Evolutionary conservation across 2,113 vertebrate genomes (phyloP).

Genomic region (Mesembrinibis cayennensis): DNA sequence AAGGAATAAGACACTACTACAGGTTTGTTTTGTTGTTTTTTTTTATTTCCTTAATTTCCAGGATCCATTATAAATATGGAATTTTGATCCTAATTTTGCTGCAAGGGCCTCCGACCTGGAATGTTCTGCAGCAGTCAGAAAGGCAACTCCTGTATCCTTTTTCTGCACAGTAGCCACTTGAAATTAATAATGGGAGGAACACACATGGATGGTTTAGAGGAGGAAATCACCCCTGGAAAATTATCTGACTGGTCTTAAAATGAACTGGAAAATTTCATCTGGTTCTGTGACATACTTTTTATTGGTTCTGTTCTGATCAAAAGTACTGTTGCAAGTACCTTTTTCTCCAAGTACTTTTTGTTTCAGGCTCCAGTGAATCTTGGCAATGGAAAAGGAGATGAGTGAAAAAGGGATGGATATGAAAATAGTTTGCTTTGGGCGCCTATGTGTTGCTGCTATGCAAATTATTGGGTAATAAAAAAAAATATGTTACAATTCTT

Average conservation of each 20-base stretch:
- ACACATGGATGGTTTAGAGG: background rate
- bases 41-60: background rate
- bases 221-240: background rate
- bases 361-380: background rate
- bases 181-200: background rate
- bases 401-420: background rate
- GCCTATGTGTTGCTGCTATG: background rate
- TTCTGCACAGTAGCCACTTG: background rate
- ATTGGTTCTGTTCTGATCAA: background rate
- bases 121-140: background rate
- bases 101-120: background rate
- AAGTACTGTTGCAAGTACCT: background rate
- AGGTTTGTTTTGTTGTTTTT: background rate
- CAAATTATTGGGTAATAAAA: background rate
- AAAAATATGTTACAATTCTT: background rate
- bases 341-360: background rate
- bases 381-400: background rate
- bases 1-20: background rate
- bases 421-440: background rate
- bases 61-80: background rate
- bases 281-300: background rate
- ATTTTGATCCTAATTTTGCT: background rate
- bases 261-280: background rate
- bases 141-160: background rate
- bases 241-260: background rate